Evolutionary conservation across 2,113 vertebrate genomes (phyloP).

Genomic region (Oncorhynchus nerka): DNA sequence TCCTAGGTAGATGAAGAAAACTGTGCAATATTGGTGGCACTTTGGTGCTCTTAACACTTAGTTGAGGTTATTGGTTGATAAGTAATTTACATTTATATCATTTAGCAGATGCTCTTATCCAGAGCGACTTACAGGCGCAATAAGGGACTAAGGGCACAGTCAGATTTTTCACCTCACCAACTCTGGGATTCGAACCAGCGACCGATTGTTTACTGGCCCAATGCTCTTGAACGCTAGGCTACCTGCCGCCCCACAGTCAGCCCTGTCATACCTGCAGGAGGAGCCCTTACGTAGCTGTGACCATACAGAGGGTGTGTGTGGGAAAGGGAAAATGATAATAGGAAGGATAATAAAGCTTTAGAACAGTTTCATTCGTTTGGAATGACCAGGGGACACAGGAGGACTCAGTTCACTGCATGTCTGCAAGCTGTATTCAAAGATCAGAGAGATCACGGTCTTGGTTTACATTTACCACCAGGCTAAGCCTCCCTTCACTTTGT

Average conservation of each 20-base stretch:
- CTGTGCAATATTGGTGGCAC: not conserved
- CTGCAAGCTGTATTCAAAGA: not conserved
- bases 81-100: no score
- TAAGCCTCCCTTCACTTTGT: constrained; percentile 10
- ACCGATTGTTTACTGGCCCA: no score
- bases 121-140: no score
- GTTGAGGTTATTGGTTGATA: constrained; percentile 27
- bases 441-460: not conserved
- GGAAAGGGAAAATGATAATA: constrained; percentile 5
- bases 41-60: constrained; percentile 21
- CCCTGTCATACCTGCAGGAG: no score
- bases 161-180: no score
- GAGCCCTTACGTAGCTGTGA: no score
- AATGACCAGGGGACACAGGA: not conserved
- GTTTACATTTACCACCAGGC: constrained; percentile 32
- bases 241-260: no score
- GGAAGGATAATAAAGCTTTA: not conserved
- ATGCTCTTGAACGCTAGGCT: no score
- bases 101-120: no score
- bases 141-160: no score
- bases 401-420: not conserved
- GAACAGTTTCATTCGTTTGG: not conserved
- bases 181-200: no score
- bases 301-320: not conserved
- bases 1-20: not conserved